Evolutionary conservation across 1,140 invertebrate genomes (phyloP).

Genomic region (Phocides pigmalion): DNA sequence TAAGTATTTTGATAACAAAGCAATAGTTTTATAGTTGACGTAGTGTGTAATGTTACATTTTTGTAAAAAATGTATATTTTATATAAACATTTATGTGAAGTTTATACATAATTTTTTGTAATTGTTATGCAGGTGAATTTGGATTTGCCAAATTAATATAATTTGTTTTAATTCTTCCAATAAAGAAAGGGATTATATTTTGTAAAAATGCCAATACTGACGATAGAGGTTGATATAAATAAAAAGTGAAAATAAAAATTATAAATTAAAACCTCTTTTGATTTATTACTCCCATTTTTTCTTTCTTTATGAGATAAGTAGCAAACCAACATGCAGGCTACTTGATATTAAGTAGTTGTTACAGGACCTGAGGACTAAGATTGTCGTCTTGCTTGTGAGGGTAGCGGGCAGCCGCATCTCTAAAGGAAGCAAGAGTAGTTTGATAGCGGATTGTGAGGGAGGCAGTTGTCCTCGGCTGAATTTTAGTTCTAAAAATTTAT

Average conservation of each 20-base stretch:
- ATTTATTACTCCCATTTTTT: constrained; percentile 51
- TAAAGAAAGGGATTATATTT: constrained; percentile 76
- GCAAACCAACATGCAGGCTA: not conserved
- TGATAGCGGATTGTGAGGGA: too few species aligned
- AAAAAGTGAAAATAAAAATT: constrained; percentile 79
- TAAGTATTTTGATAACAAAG: constrained; percentile 66
- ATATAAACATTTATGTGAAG: constrained; percentile 72
- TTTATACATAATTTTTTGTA: constrained; percentile 71
- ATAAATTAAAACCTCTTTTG: constrained; percentile 64
- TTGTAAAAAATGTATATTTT: constrained; percentile 81
- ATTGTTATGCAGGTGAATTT: constrained; percentile 74
- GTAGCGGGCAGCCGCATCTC: too few species aligned
- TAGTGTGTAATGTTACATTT: constrained; percentile 68
- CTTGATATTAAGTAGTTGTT: too few species aligned
- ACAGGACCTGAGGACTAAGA: too few species aligned
- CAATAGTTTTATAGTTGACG: constrained; percentile 56
- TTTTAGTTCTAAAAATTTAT: too few species aligned
- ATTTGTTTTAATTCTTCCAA: constrained; percentile 80
- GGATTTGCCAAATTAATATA: constrained; percentile 81
- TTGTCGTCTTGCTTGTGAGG: too few species aligned
- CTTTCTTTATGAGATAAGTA: not conserved
- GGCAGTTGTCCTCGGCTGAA: too few species aligned
- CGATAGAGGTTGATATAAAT: constrained; percentile 72
- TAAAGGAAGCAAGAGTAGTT: too few species aligned
- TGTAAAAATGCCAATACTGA: constrained; percentile 77